Evolutionary conservation across 2,888 invertebrate species (phyloP).

Genomic region (Latheticus oryzae): DNA sequence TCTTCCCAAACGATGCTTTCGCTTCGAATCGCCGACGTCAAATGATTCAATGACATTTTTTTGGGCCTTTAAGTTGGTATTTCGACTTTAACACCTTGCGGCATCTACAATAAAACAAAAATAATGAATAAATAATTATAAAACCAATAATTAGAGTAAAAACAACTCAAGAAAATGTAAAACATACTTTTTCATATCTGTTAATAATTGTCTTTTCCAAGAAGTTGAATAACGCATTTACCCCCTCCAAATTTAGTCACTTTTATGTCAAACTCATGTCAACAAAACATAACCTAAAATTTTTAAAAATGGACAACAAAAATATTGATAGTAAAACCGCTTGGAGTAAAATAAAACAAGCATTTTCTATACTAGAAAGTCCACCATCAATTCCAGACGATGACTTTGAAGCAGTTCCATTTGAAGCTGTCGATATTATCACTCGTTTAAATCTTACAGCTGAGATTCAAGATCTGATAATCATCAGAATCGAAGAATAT

Average conservation of each 20-base stretch:
- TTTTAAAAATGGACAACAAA: slow-evolving; percentile 17
- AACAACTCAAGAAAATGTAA: no score
- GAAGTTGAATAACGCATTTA: not conserved
- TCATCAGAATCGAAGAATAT: slow-evolving; percentile 70
- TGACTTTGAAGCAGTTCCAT: slow-evolving; percentile 45
- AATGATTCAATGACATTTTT: slow-evolving; percentile 44
- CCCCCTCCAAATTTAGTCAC: not conserved
- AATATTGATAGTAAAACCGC: slow-evolving; percentile 44
- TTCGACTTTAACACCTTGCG: no score
- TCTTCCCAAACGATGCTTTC: slow-evolving; percentile 40
- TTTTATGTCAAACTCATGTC: no score
- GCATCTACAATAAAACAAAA: no score
- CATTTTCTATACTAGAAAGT: slow-evolving; percentile 59
- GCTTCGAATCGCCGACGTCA: slow-evolving; percentile 38
- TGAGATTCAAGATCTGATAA: slow-evolving; percentile 63
- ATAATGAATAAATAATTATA: no score
- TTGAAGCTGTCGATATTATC: slow-evolving; percentile 57
- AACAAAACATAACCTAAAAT: slow-evolving; percentile 10
- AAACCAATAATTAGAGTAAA: no score
- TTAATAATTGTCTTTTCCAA: no score
- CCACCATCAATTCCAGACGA: slow-evolving; percentile 45
- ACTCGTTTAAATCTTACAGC: slow-evolving; percentile 57
- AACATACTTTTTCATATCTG: no score
- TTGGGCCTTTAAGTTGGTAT: slow-evolving; percentile 17
- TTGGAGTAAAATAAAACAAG: slow-evolving; percentile 55